Base-by-base conservation (phyloP, 2,888 invertebrate species). In the Epirrhoe tristata region DNA sequence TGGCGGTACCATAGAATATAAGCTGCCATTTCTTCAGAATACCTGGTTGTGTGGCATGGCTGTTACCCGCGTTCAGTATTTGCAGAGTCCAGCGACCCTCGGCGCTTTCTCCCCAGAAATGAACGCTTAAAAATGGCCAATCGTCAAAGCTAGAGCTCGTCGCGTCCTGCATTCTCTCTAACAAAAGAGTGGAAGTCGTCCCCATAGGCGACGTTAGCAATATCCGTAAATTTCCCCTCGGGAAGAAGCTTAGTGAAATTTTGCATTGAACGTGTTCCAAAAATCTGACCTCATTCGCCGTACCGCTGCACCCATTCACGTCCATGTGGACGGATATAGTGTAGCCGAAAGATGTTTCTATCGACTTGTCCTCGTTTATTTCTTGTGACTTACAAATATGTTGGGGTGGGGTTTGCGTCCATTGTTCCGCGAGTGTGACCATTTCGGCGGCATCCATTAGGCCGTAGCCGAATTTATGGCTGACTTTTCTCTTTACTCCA, bases 381-480 rank as follows among this genome's bases (percentile, higher is more conserved):
- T 98, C 97, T 81, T 97, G 96, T 48, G 97, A 97, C 89, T 98
- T 97, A 94, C 99, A 99, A 80, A 98, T 98, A 85, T 98, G 98
- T 87, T 99, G 99, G 16, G 97, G 96, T 8, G 99, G 99, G 54
- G 98, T 98, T 57, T 96, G 96, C 48, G 95, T 96, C 99, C 99
- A 99, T 85, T 97, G 96, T 88, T 98, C 97, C 6, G 99, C 99
- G 79, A 98, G 92, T 65, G 95, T 96, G 17, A 99, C 99, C 96
- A 99, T 96, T 59, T 97, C 97, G 39, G 96, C 97, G 16, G 98
- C 99, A 91, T 99, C 99, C 98, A 99, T 99, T 78, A 99, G 91
- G n/a, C 99, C 99, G 88, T 99, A 99, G 51, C 99, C 99, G 86
- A 99, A 99, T 92, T 98, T 98, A 90, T 99, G 98, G 82, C 98